phyloP scores from a whole-genome alignment of 1,140 invertebrate species.

The Elymnias hypermnestra region DNA sequence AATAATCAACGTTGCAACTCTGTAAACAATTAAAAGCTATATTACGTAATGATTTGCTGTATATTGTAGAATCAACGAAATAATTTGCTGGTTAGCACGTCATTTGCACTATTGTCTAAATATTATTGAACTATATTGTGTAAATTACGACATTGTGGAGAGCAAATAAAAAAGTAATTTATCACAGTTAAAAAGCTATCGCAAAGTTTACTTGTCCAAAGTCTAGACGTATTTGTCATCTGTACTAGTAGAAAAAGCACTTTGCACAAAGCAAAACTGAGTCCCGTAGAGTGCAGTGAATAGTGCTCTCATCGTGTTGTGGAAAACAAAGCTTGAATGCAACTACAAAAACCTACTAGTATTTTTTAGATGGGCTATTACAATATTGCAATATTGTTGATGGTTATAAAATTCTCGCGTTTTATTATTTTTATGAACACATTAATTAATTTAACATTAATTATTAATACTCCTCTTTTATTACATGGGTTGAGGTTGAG shows the following conservation, averaged over 20 bases:
- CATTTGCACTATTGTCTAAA: too few relatives aligned
- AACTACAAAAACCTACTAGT: not conserved
- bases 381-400: not conserved
- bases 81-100: too few relatives aligned
- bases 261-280: constrained; percentile 2
- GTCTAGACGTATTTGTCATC: not conserved
- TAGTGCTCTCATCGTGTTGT: constrained; percentile 1
- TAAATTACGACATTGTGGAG: too few relatives aligned
- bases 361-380: not conserved
- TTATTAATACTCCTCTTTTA: too few relatives aligned
- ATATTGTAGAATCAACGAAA: too few relatives aligned
- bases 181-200: not conserved
- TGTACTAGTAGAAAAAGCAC: not conserved
- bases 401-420: not conserved
- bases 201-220: not conserved
- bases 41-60: too few relatives aligned
- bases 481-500: too few relatives aligned
- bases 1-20: too few relatives aligned
- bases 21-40: too few relatives aligned
- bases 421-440: not conserved
- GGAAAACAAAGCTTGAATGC: constrained; percentile 5
- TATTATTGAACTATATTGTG: too few relatives aligned
- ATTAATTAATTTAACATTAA: too few relatives aligned
- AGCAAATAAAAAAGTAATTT: not conserved
- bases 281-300: not conserved